Evolutionary conservation across 1,140 invertebrate genomes (phyloP).

Genomic region (Camponotus floridanus): DNA sequence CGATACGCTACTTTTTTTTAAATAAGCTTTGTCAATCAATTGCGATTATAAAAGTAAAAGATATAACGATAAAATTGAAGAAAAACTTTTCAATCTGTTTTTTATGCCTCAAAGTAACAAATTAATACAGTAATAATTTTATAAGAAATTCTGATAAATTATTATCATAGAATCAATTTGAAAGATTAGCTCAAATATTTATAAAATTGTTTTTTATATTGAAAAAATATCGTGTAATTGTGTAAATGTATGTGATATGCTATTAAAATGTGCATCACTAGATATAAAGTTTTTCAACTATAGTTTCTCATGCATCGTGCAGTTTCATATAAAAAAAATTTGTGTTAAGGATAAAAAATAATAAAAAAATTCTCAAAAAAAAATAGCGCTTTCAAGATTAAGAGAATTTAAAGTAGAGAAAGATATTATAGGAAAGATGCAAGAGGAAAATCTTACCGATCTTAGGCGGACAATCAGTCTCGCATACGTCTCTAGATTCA

Average conservation of each 20-base stretch:
- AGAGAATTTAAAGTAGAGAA: background rate
- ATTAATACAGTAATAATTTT: background rate
- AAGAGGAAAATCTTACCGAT: slow-evolving; percentile 89
- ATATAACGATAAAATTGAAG: background rate
- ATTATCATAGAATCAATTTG: background rate
- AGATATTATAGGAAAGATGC: background rate
- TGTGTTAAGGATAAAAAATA: background rate
- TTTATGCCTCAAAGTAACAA: background rate
- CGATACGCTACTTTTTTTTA: too few species aligned
- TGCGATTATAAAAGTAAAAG: background rate
- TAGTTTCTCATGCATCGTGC: background rate
- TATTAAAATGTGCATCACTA: background rate
- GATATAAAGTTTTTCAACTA: slow-evolving; percentile 9
- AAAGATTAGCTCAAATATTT: background rate
- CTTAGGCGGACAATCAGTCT: slow-evolving; percentile 92
- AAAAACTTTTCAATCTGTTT: background rate
- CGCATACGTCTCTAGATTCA: slow-evolving; percentile 91
- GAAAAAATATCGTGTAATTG: background rate
- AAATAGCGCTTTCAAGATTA: background rate
- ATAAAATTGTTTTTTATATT: slow-evolving; percentile 6
- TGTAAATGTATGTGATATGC: background rate
- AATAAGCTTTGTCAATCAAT: background rate
- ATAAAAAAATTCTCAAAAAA: background rate
- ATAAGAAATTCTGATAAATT: background rate
- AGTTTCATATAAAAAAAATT: background rate